These are phyloP conservation scores for Hydrotaea cyrtoneurina DNA, from an alignment of 2,888 invertebrate species.

Conservation along the genomic window DNA sequence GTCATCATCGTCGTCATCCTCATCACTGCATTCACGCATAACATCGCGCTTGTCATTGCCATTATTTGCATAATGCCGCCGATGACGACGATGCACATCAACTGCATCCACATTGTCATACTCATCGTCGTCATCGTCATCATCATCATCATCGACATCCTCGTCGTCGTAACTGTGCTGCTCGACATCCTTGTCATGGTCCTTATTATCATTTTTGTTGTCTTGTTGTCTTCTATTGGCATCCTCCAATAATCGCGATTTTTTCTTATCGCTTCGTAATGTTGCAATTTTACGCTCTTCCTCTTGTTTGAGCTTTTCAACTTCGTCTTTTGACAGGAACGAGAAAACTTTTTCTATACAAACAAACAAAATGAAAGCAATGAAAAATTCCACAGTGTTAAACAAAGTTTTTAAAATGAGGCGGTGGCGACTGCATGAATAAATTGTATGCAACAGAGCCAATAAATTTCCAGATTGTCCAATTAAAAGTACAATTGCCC, in stretches of 20 bases:
- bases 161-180: conserved; percentile 62
- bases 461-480: too few relatives aligned
- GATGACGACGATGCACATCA: conserved; percentile 57
- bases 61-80: conserved; percentile 65
- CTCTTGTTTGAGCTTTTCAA: conserved; percentile 95
- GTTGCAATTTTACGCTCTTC: conserved; percentile 93
- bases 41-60: conserved; percentile 65
- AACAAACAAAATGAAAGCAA: background rate
- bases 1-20: conserved; percentile 61
- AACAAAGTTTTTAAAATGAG: conserved; percentile 20
- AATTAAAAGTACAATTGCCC: too few relatives aligned
- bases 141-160: conserved; percentile 68
- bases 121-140: conserved; percentile 71
- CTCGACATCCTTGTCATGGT: conserved; percentile 67
- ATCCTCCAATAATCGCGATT: conserved; percentile 78
- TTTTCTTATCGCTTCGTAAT: conserved; percentile 80
- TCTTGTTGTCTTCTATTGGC: conserved; percentile 75
- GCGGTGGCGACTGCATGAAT: too few relatives aligned
- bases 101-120: conserved; percentile 63
- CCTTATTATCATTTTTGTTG: conserved; percentile 70
- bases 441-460: too few relatives aligned
- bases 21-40: conserved; percentile 66
- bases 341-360: conserved; percentile 92
- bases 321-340: conserved; percentile 95
- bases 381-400: background rate